phyloP scores from a whole-genome alignment of 2,888 invertebrate species.

The Lasioglossum pauxillum region DNA sequence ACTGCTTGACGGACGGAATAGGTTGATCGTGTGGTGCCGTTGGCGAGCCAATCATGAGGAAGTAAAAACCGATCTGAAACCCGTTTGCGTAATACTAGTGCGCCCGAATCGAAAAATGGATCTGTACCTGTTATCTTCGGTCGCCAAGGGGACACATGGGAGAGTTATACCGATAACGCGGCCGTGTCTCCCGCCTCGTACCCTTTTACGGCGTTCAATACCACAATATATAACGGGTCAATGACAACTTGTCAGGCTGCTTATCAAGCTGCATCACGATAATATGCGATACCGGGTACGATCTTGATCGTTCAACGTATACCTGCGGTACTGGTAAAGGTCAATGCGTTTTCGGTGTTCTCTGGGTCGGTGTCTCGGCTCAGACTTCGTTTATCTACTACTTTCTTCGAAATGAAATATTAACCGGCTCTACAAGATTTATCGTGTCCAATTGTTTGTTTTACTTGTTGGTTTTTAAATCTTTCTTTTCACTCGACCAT shows the following conservation, averaged over 20 bases:
- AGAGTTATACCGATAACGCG: constrained; percentile 47
- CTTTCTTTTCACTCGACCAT: not conserved
- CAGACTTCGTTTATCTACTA: not conserved
- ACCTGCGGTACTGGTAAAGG: constrained; percentile 7
- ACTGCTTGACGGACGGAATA: not conserved
- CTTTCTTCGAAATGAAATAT: constrained; percentile 5
- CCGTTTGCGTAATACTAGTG: constrained; percentile 30
- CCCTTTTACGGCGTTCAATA: constrained; percentile 47
- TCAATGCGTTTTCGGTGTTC: constrained; percentile 21
- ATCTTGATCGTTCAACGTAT: constrained; percentile 36
- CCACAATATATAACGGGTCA: constrained; percentile 60
- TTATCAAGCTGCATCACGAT: constrained; percentile 43
- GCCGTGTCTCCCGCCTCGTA: constrained; percentile 16
- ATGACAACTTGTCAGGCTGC: constrained; percentile 57
- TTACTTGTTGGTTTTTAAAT: not conserved
- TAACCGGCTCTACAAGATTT: not conserved
- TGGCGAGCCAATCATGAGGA: constrained; percentile 5
- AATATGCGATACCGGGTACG: constrained; percentile 32
- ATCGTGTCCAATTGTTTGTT: constrained; percentile 3
- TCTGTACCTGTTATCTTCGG: constrained; percentile 40
- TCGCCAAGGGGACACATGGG: constrained; percentile 31
- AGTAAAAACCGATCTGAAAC: constrained; percentile 9
- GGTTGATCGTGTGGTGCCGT: not conserved
- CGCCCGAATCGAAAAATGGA: constrained; percentile 29
- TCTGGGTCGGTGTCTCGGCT: not conserved